Base-by-base conservation (phyloP, 2,797 vertebrate genomes). In the Onychomys leucogaster region DNA sequence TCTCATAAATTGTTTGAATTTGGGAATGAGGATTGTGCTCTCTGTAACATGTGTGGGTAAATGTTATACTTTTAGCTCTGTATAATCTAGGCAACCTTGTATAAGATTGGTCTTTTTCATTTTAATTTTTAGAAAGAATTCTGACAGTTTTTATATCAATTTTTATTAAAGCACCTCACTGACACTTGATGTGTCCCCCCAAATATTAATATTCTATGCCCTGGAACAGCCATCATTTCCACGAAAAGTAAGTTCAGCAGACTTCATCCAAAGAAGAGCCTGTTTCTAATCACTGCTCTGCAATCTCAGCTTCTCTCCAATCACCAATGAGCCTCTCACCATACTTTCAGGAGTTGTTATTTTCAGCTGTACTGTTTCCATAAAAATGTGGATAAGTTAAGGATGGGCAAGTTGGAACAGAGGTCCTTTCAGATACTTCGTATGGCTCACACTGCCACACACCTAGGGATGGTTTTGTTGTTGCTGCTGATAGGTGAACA, bases 131-230 rank as follows among this genome's bases (percentile, higher is more conserved):
- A 83, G 57, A 41, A 37, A 59, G 25, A 29, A 37, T 43, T 83
- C 81, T 9, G 41, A 43, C 14, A 27, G 25, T 5, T 9, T 43
- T 37, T 34, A 46, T 67, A 32, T 25, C 25, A 57, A 55, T 82
- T 69, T 81, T 77, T 73, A 84, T 94, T 87, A 93, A 93, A 88
- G 27, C n/a, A 94, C n/a, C 55, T 80, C 81, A 19, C 41, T 96
- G 41, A 49, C 17, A 95, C 63, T 81, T 76, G 86, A 43, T 63
- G 61, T 71, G 25, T 49, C 55, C 55, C 65, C 63, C 89, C 67
- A 95, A 95, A 88, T 65, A 69, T 90, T 90, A 81, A 63, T 43
- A 63, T 88, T 88, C 21, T 25, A 61, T 41, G 46, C 83, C n/a
- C 8, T 77, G 91, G 86, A 41, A 19, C 43, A 59, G 43, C 43